Percentiles rank a stretch among this genome's conserved stretches.
phyloP scores from a whole-genome alignment of 2,888 invertebrate species.

The Eupeodes latifasciatus region DNA sequence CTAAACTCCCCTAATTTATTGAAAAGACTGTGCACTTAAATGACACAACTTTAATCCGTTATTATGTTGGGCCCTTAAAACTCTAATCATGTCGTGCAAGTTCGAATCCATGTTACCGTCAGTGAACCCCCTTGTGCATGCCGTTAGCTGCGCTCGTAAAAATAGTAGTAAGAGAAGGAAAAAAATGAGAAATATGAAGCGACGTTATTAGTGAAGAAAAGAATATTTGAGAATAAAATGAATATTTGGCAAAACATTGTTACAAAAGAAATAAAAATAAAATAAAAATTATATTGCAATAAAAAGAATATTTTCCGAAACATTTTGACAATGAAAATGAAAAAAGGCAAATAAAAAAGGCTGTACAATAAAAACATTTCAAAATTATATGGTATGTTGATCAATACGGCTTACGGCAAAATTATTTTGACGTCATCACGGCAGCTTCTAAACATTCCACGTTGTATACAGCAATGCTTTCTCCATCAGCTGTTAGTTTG shows the following conservation, averaged over 20 bases:
- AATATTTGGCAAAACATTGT: conserved; percentile 4
- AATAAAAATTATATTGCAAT: background rate
- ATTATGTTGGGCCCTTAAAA: conserved; percentile 7
- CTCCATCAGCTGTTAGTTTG: conserved; percentile 4
- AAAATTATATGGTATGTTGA: background rate
- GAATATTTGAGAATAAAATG: background rate
- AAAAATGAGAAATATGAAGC: background rate
- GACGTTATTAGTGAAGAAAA: background rate
- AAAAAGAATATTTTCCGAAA: background rate
- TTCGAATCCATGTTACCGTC: background rate
- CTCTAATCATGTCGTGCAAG: background rate
- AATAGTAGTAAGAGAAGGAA: background rate
- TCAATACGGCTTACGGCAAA: conserved; percentile 16
- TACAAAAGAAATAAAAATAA: background rate
- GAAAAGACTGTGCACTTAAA: background rate
- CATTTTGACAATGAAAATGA: background rate
- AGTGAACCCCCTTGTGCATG: background rate
- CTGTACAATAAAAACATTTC: background rate
- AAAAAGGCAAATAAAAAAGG: background rate
- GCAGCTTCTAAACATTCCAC: background rate
- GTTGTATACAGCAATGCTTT: background rate
- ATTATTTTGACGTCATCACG: conserved; percentile 12
- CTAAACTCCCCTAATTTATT: background rate
- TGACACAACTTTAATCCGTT: background rate
- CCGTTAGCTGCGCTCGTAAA: background rate